Conservation (phyloP, 2,113 vertebrate genomes). For the Anguilla japonica region DNA sequence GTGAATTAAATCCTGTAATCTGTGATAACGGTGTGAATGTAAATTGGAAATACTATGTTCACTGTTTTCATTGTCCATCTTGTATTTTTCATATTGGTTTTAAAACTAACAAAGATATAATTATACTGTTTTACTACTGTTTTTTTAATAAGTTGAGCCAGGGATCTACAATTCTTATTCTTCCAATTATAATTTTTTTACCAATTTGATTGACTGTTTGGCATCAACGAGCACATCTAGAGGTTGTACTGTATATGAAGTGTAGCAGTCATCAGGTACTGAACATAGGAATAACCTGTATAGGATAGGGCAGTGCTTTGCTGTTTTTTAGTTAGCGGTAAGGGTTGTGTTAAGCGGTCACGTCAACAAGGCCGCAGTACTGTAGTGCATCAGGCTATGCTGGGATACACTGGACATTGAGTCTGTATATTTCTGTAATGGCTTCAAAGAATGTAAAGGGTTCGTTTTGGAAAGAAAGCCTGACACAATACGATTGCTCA, state of each 20-base stretch:
- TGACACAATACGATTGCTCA: neutral
- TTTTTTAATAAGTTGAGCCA: constrained; percentile 8
- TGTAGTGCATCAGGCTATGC: neutral
- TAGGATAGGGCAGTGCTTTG: neutral
- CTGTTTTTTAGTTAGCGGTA: neutral
- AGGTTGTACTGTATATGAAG: neutral
- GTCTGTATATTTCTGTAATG: neutral
- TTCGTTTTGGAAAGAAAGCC: neutral
- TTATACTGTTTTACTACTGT: constrained; percentile 11
- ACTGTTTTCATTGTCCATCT: neutral
- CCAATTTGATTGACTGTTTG: neutral
- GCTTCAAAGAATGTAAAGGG: neutral
- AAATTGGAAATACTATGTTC: neutral
- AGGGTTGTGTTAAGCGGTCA: neutral
- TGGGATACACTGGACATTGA: neutral
- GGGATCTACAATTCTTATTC: constrained; percentile 15
- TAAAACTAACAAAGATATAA: constrained; percentile 8
- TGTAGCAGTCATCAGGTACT: constrained; percentile 5
- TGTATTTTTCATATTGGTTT: constrained; percentile 11
- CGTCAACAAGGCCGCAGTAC: neutral
- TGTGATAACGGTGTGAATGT: constrained; percentile 49
- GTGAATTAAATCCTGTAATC: constrained; percentile 47
- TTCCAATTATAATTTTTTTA: constrained; percentile 3
- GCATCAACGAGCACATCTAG: neutral
- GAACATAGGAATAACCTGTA: neutral